A percentile compares a stretch with the other conserved stretches of the same genome.
Evolutionary conservation across 2,113 vertebrate genomes (phyloP).

Genomic region (Otis tarda): DNA sequence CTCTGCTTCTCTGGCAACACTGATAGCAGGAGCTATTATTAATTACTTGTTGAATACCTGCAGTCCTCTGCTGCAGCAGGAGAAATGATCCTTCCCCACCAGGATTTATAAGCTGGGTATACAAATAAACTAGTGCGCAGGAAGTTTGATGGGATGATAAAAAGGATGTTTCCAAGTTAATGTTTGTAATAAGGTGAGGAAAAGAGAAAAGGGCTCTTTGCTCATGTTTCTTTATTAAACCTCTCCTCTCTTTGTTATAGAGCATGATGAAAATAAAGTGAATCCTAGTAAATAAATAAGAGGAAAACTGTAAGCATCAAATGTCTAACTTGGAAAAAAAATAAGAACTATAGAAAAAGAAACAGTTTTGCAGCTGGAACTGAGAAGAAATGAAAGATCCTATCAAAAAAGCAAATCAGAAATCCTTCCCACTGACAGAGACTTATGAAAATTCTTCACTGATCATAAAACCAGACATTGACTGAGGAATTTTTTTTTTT

Average conservation of each 20-base stretch:
- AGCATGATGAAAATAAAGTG: neutral
- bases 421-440: neutral
- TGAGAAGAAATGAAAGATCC: neutral
- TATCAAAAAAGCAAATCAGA: neutral
- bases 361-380: neutral
- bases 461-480: neutral
- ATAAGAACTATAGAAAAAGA: neutral
- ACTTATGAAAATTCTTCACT: neutral
- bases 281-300: neutral
- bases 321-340: neutral
- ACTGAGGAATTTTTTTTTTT: neutral
- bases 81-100: neutral
- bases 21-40: neutral
- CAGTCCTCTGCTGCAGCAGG: neutral
- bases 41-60: neutral
- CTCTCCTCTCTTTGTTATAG: neutral
- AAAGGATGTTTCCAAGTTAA: neutral
- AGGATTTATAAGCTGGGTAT: neutral
- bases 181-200: neutral
- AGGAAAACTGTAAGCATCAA: neutral
- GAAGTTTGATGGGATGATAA: neutral
- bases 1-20: neutral
- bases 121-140: fast-evolving
- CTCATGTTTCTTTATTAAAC: neutral
- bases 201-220: neutral